Conservation (phyloP, 2,113 vertebrate species). For the Gobiocypris rarus region DNA sequence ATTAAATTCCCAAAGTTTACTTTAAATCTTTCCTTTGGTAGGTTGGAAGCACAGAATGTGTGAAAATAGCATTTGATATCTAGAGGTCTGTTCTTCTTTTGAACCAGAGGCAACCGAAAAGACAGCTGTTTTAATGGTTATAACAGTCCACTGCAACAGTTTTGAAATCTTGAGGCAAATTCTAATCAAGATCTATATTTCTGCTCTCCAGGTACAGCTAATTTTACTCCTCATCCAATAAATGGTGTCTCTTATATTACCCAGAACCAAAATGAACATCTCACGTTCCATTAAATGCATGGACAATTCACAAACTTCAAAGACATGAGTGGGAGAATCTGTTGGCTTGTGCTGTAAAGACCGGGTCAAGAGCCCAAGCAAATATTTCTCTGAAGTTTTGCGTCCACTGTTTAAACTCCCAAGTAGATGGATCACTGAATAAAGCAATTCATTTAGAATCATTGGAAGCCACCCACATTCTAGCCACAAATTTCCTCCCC, state of each 20-base stretch:
- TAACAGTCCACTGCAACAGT: not conserved
- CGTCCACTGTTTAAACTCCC: conserved; percentile 38
- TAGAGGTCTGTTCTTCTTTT: not conserved
- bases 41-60: not conserved
- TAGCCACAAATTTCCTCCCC: conserved; percentile 18
- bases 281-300: conserved; percentile 26
- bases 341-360: conserved; percentile 29
- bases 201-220: not conserved
- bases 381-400: conserved; percentile 45
- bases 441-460: conserved; percentile 35
- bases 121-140: not conserved
- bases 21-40: not conserved
- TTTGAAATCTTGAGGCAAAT: not conserved
- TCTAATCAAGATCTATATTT: not conserved
- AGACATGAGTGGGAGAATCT: conserved; percentile 17
- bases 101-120: not conserved
- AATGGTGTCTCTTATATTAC: not conserved
- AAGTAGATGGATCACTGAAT: conserved; percentile 37
- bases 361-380: conserved; percentile 41
- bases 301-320: conserved; percentile 42
- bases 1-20: not conserved
- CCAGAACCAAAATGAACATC: not conserved
- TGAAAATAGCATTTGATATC: not conserved
- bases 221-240: not conserved
- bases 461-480: conserved; percentile 22